A percentile compares a stretch with the other conserved stretches of the same genome.
Conservation (phyloP, 2,113 vertebrate genomes). For the Perca schrenkii region DNA sequence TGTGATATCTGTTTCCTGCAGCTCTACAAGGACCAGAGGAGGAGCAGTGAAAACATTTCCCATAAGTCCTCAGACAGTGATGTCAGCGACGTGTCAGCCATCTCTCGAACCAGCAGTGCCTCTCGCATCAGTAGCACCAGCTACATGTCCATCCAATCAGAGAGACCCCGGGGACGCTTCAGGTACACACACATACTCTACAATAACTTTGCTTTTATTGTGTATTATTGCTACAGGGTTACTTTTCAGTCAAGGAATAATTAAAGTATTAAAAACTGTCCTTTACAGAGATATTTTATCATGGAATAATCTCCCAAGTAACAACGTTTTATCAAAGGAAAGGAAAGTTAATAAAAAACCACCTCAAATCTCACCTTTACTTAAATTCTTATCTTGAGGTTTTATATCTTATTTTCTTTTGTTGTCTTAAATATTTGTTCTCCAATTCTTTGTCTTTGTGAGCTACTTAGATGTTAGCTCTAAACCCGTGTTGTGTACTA, state of each 20-base stretch:
- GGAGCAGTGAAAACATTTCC: conserved; percentile 97
- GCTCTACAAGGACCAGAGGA: conserved; percentile 94
- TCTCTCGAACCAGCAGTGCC: conserved; percentile 99
- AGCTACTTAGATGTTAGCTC: too few relatives aligned
- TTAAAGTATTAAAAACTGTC: too few relatives aligned
- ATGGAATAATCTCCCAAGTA: too few relatives aligned
- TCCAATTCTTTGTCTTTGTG: too few relatives aligned
- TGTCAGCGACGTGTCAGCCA: conserved; percentile 98
- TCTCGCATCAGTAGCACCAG: conserved; percentile 99
- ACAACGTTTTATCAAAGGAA: too few relatives aligned
- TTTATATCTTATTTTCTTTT: too few relatives aligned
- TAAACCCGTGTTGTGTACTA: too few relatives aligned
- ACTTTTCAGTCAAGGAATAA: not conserved
- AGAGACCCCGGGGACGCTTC: conserved; percentile 93
- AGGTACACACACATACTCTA: conserved; percentile 83
- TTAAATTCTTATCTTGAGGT: too few relatives aligned
- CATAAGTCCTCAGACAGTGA: conserved; percentile 99
- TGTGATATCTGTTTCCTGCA: conserved; percentile 53
- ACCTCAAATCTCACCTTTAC: too few relatives aligned
- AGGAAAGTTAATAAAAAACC: too few relatives aligned
- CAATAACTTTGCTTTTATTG: not conserved
- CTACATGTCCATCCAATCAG: conserved; percentile 99
- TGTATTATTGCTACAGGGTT: not conserved
- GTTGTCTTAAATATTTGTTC: too few relatives aligned
- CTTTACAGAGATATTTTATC: too few relatives aligned